These are phyloP conservation scores for Stigmatopora argus DNA, from an alignment of 2,113 vertebrate species.

Conservation along the genomic window DNA sequence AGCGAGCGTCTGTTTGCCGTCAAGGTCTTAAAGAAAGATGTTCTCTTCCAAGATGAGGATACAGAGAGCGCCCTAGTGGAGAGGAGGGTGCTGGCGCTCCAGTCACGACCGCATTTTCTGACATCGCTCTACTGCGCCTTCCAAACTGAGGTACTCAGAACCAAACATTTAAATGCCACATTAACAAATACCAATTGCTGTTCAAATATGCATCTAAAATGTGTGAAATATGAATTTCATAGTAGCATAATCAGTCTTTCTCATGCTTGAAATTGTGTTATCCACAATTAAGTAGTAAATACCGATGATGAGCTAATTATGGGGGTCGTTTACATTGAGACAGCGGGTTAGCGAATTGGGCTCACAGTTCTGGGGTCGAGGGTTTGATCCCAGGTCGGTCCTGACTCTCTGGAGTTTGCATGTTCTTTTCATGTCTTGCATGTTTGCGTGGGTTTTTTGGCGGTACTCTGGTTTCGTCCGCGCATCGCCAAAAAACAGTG, in stretches of 20 bases:
- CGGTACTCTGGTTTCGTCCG: no score
- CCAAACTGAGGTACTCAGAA: constrained; percentile 78
- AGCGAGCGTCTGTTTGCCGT: constrained; percentile 82
- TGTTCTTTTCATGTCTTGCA: no score
- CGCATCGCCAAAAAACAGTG: no score
- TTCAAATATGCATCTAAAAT: background rate
- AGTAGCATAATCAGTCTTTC: background rate
- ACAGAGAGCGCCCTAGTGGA: constrained; percentile 91
- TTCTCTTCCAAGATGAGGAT: constrained; percentile 88
- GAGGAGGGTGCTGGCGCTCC: constrained; percentile 80
- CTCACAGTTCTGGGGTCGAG: no score
- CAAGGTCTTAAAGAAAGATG: constrained; percentile 90
- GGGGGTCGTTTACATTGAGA: no score
- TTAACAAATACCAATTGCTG: background rate
- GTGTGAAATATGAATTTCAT: background rate
- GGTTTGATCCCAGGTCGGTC: no score
- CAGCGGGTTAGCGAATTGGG: no score
- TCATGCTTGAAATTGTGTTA: background rate
- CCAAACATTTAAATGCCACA: background rate
- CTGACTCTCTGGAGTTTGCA: no score
- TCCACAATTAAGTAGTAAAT: background rate
- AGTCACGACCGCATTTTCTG: constrained; percentile 81
- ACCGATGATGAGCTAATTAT: no score
- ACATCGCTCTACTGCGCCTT: constrained; percentile 85
- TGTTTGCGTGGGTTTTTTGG: no score